phyloP scores from a whole-genome alignment of 64 coral and sea anemone species.

The Dendrophyllia cribrosa region DNA sequence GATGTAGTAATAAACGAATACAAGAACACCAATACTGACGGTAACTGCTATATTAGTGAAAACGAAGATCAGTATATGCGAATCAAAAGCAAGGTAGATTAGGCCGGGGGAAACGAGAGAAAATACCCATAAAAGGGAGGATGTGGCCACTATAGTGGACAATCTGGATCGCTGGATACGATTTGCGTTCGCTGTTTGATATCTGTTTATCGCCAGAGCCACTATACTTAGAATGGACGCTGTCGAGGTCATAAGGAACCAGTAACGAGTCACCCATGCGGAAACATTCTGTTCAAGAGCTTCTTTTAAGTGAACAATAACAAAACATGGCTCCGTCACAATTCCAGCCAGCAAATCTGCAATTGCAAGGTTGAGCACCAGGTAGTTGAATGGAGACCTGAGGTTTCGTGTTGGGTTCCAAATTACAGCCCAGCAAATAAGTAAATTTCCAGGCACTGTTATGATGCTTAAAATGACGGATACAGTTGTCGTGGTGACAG shows the following conservation, averaged over 20 bases:
- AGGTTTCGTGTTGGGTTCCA: conserved; percentile 68
- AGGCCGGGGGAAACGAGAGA: background rate
- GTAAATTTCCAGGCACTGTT: conserved; percentile 83
- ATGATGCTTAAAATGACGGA: conserved; percentile 72
- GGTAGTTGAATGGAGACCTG: conserved; percentile 79
- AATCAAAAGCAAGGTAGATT: background rate
- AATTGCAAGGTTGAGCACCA: conserved; percentile 83
- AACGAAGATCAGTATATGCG: conserved; percentile 33
- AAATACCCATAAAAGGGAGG: conserved; percentile 8
- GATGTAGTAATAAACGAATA: conserved; percentile 19
- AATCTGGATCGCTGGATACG: background rate
- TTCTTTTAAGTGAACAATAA: conserved; percentile 61
- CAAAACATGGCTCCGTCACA: conserved; percentile 77
- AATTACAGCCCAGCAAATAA: conserved; percentile 75
- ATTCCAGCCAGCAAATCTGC: conserved; percentile 79
- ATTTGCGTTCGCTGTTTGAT: conserved; percentile 1
- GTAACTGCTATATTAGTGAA: conserved; percentile 50
- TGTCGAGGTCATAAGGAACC: conserved; percentile 63
- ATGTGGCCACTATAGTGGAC: background rate
- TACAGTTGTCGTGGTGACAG: conserved; percentile 66
- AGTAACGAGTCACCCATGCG: conserved; percentile 16
- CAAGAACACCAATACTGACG: conserved; percentile 5
- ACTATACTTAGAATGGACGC: conserved; percentile 68
- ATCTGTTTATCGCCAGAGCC: conserved; percentile 81
- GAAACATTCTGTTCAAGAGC: conserved; percentile 5